These are phyloP conservation scores for Rhinichthys osculus DNA, from an alignment of 2,797 vertebrate species.

Conservation along the genomic window DNA sequence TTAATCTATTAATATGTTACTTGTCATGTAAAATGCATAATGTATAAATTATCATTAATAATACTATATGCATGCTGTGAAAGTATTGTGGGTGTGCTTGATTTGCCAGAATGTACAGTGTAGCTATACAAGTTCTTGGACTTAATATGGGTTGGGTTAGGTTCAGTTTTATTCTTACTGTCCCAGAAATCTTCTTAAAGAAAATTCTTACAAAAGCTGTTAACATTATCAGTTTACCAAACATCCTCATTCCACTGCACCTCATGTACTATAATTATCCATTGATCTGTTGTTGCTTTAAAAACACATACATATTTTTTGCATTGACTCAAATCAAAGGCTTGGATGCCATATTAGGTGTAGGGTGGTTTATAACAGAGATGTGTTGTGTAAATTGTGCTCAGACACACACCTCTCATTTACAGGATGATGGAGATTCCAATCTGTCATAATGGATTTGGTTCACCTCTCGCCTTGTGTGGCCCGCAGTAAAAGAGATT, in stretches of 20 bases:
- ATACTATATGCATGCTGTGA: not conserved
- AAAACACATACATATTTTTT: not conserved
- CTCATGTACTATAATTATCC: not conserved
- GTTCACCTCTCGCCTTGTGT: slow-evolving; percentile 29
- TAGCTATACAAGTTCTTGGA: not conserved
- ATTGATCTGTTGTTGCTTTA: not conserved
- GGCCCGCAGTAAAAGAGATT: slow-evolving; percentile 38
- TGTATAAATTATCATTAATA: not conserved
- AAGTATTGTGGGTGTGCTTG: not conserved
- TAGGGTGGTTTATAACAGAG: not conserved
- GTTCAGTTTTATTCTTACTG: not conserved
- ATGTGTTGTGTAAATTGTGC: not conserved
- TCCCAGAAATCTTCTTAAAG: not conserved
- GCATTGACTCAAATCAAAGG: slow-evolving; percentile 1
- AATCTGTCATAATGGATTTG: slow-evolving; percentile 38
- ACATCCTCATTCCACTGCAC: not conserved
- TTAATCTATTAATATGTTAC: not conserved
- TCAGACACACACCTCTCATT: slow-evolving; percentile 39
- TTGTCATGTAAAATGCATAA: not conserved
- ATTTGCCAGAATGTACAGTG: not conserved
- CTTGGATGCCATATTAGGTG: not conserved
- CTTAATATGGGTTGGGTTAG: not conserved
- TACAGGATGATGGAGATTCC: slow-evolving; percentile 34
- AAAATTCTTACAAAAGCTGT: not conserved
- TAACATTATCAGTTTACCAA: not conserved